Conservation (phyloP, 2,113 vertebrate species). For the Amphilophus citrinellus region DNA sequence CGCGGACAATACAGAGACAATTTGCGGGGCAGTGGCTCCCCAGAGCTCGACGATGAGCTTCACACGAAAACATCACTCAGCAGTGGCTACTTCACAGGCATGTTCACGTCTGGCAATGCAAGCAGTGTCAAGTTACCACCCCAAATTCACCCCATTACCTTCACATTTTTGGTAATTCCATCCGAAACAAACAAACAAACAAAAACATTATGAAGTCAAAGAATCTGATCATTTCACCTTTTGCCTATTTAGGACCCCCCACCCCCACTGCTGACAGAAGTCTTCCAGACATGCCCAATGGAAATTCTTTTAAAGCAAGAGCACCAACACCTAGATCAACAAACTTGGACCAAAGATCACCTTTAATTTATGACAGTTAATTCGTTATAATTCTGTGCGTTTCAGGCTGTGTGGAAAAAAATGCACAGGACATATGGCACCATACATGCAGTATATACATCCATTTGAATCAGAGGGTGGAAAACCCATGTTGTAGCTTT, state of each 20-base stretch:
- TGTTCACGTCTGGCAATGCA: neutral
- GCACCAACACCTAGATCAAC: neutral
- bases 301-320: neutral
- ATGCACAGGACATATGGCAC: neutral
- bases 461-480: neutral
- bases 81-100: neutral
- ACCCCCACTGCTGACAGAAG: neutral
- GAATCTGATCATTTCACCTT: neutral
- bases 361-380: neutral
- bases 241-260: neutral
- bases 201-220: neutral
- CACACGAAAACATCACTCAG: neutral
- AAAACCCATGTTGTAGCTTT: conserved; percentile 49
- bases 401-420: neutral
- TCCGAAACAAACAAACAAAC: neutral
- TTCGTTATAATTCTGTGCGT: neutral
- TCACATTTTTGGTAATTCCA: neutral
- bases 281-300: neutral
- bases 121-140: neutral
- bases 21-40: conserved; percentile 86
- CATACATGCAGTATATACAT: neutral
- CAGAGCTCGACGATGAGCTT: conserved; percentile 48
- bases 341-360: conserved; percentile 7
- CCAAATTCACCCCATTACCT: neutral
- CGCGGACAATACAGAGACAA: conserved; percentile 85